Percentiles rank a stretch among this genome's conserved stretches.
Conservation (phyloP, 2,888 invertebrate species). For the Lydus trimaculatus region DNA sequence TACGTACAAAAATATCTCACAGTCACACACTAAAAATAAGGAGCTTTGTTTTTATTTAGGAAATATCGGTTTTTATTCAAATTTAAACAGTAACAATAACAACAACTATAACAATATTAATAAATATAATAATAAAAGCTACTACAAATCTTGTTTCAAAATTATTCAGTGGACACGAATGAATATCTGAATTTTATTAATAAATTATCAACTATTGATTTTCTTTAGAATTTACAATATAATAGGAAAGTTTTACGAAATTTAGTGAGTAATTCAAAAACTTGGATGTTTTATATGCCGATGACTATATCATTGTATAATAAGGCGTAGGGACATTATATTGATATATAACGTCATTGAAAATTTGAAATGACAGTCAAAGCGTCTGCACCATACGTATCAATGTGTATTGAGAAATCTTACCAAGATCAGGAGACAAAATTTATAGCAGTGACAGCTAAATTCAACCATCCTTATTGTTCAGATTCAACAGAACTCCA, state of each 20-base stretch:
- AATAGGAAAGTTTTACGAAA: constrained; percentile 25
- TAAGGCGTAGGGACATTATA: constrained; percentile 37
- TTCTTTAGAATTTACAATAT: constrained; percentile 4
- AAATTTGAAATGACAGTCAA: constrained; percentile 38
- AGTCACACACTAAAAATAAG: neutral
- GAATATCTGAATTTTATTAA: neutral
- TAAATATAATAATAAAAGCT: neutral
- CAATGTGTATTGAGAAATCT: constrained; percentile 38
- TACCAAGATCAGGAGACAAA: constrained; percentile 21
- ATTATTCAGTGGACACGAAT: neutral
- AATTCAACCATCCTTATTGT: constrained; percentile 18
- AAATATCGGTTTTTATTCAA: too few relatives aligned
- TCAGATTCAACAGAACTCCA: constrained; percentile 6
- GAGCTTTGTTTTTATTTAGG: neutral
- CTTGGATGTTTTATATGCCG: constrained; percentile 21
- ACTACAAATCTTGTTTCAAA: neutral
- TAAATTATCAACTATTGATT: constrained; percentile 5
- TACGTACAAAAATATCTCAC: too few relatives aligned
- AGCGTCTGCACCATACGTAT: constrained; percentile 36
- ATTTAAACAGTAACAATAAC: too few relatives aligned
- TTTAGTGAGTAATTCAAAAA: constrained; percentile 27
- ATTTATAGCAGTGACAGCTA: constrained; percentile 21
- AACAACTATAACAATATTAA: too few relatives aligned
- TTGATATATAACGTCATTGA: constrained; percentile 43
- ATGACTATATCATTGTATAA: constrained; percentile 38